Evolutionary conservation across 2,113 vertebrate genomes (phyloP), one percentile per base, ranked within the genome.

Genomic region (Coryphaenoides rupestris): DNA sequence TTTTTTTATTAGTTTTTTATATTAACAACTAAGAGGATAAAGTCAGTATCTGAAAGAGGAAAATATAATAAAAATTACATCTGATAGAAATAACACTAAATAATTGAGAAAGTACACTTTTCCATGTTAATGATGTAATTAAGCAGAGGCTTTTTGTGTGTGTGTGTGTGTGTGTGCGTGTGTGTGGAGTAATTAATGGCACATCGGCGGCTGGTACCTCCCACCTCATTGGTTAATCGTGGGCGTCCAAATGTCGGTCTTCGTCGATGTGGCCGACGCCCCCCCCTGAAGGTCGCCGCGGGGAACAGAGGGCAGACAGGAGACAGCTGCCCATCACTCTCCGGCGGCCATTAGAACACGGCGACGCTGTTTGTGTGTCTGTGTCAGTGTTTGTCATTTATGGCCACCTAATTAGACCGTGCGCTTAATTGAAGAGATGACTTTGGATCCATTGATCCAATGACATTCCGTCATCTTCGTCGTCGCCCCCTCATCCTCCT

Each of bases 321-420:
- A 84, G 85, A 87, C 87, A 86, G 80, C 79, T 77, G 80, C 75
- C 80, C 83, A 86, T 91, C 87, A 84, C 77, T 90, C 88, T 89
- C 81, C 70, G 70, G 74, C 75, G 72, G 69, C 78, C 86, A 89
- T 88, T 81, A 84, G 73, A 73, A 71, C 71, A 52, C 45, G 49
- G 71, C 24, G 54, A 19, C 45, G 62, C 50, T 61, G 59, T 61
- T 28, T 68, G 77, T 62, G 78, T 84, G 83, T 87, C 86, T 88
- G 84, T 78, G 74, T 80, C 77, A 74, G 66, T 52, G 85, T 85
- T 82, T 87, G 85, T 89, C 81, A 86, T 88, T 90, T 84, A 66
- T 76, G 68, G 69, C n/a, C n/a, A 74, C 86, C 86, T 92, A 89
- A 90, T 91, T 89, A 89, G 79, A 79, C 73, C 64, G 28, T 60